These are phyloP conservation scores for Cistogaster globosa DNA, from an alignment of 2,888 invertebrate genomes.

Conservation along the genomic window DNA sequence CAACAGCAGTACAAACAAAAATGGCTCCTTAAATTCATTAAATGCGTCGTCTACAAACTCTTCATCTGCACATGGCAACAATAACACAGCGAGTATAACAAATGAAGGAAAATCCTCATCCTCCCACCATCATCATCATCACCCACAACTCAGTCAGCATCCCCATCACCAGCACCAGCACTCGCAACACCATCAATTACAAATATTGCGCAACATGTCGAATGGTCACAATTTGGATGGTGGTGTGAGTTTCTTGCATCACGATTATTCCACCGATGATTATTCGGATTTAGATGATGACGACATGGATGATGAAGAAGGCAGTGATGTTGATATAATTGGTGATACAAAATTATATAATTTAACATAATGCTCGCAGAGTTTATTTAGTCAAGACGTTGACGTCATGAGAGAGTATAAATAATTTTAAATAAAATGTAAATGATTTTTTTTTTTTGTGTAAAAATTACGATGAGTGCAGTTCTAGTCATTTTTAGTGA, in stretches of 20 bases:
- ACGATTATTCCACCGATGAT: slow-evolving; percentile 82
- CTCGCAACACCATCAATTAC: slow-evolving; percentile 72
- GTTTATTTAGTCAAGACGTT: slow-evolving; percentile 36
- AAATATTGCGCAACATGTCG: slow-evolving; percentile 76
- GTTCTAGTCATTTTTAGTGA: slow-evolving; percentile 71
- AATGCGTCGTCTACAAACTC: slow-evolving; percentile 57
- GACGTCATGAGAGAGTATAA: background rate
- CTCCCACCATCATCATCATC: slow-evolving; percentile 21
- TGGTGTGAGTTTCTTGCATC: slow-evolving; percentile 72
- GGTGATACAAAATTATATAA: slow-evolving; percentile 82
- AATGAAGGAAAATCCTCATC: slow-evolving; percentile 53
- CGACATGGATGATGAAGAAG: slow-evolving; percentile 79
- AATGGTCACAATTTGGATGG: slow-evolving; percentile 74
- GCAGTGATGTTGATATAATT: slow-evolving; percentile 83
- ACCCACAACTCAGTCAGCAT: slow-evolving; percentile 22
- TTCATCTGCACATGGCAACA: slow-evolving; percentile 73
- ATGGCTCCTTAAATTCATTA: slow-evolving; percentile 67
- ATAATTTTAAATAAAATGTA: slow-evolving; percentile 52
- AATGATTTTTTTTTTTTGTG: slow-evolving; percentile 42
- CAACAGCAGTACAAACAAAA: slow-evolving; percentile 51
- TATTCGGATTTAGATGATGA: slow-evolving; percentile 80
- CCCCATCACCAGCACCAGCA: slow-evolving; percentile 63
- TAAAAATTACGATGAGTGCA: slow-evolving; percentile 60
- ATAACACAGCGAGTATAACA: slow-evolving; percentile 57
- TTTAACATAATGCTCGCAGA: slow-evolving; percentile 78